These are phyloP conservation scores for Subanguina moxae DNA, from an alignment of 1,140 invertebrate genomes.

Conservation along the genomic window DNA sequence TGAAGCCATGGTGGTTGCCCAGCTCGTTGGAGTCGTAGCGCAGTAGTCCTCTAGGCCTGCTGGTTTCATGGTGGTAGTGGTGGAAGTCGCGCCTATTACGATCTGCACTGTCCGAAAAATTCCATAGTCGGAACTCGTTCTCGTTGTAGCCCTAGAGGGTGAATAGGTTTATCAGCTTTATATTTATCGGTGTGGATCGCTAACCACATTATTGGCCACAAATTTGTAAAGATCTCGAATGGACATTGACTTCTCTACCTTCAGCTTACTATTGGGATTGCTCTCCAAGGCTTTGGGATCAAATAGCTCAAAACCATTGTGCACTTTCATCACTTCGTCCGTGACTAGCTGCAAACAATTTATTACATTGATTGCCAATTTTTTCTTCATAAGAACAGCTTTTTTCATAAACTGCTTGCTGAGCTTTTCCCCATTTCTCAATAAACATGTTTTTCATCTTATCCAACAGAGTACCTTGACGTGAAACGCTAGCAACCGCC, in stretches of 20 bases:
- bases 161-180: not conserved
- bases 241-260: constrained; percentile 41
- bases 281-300: constrained; percentile 29
- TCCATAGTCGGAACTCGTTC: constrained; percentile 35
- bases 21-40: constrained; percentile 13
- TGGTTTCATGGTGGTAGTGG: constrained; percentile 25
- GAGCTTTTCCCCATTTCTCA: too few relatives aligned
- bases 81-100: constrained; percentile 13
- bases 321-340: constrained; percentile 36
- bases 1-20: constrained; percentile 15
- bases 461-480: too few relatives aligned
- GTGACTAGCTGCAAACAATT: constrained; percentile 39
- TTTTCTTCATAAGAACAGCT: too few relatives aligned
- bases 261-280: constrained; percentile 33
- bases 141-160: constrained; percentile 20
- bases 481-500: too few relatives aligned
- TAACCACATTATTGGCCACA: constrained; percentile 34
- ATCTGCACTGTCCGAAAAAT: constrained; percentile 20
- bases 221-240: constrained; percentile 44
- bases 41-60: constrained; percentile 20
- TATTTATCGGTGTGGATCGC: not conserved
- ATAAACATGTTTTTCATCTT: too few relatives aligned
- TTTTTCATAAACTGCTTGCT: too few relatives aligned
- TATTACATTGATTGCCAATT: too few relatives aligned
- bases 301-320: constrained; percentile 50